phyloP scores from a whole-genome alignment of 2,888 invertebrate species.

The Cheilosia vernalis region DNA sequence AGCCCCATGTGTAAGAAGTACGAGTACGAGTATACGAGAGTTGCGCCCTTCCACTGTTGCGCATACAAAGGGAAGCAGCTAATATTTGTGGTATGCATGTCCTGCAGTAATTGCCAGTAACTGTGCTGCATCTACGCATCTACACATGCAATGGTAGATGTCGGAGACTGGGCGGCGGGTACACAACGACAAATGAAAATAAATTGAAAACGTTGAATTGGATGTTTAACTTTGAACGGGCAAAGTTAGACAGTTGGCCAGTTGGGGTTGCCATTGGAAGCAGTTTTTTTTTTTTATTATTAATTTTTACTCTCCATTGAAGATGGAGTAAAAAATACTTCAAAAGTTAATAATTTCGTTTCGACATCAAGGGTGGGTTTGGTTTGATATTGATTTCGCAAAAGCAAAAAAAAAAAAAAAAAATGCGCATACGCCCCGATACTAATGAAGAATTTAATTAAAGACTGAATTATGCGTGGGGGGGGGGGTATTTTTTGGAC shows the following conservation, averaged over 20 bases:
- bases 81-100: slow-evolving; percentile 33
- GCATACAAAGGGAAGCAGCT: slow-evolving; percentile 51
- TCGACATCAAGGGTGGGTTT: slow-evolving; percentile 10
- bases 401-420: slow-evolving; percentile 14
- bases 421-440: slow-evolving; percentile 42
- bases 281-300: slow-evolving; percentile 37
- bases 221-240: slow-evolving; percentile 65
- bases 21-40: not conserved
- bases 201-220: slow-evolving; percentile 64
- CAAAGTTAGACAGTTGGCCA: slow-evolving; percentile 64
- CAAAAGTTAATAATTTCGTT: slow-evolving; percentile 61
- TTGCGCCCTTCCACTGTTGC: slow-evolving; percentile 20
- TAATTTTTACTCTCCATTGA: slow-evolving; percentile 14
- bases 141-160: slow-evolving; percentile 22
- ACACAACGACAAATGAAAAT: slow-evolving; percentile 66
- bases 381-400: slow-evolving; percentile 37
- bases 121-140: slow-evolving; percentile 46
- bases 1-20: not conserved
- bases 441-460: slow-evolving; percentile 26
- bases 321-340: slow-evolving; percentile 33
- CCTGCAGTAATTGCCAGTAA: slow-evolving; percentile 46
- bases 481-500: too few relatives aligned
- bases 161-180: not conserved
- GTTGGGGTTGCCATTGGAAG: slow-evolving; percentile 10
- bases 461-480: not conserved